phyloP scores from a whole-genome alignment of 2,113 vertebrate genomes.

The Cercopithecus mona region DNA sequence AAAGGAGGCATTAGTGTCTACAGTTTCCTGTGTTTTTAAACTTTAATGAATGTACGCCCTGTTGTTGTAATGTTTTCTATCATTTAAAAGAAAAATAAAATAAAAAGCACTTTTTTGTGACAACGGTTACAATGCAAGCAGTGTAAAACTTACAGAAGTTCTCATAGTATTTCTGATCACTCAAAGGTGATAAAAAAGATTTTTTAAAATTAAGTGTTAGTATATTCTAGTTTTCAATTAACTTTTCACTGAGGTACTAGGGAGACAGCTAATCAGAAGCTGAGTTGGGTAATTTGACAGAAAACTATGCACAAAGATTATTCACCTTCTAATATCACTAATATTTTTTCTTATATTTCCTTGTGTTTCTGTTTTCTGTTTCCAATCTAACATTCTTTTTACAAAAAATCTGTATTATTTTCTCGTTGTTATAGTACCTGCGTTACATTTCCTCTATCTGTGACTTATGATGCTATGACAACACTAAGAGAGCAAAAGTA shows the following conservation, averaged over 20 bases:
- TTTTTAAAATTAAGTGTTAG: not conserved
- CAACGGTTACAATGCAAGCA: not conserved
- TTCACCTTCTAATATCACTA: not conserved
- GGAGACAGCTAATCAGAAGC: not conserved
- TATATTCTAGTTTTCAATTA: not conserved
- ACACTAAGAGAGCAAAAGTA: not conserved
- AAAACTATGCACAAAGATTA: not conserved
- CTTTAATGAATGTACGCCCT: conserved; percentile 66
- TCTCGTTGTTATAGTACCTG: not conserved
- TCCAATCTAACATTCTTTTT: not conserved
- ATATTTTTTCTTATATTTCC: not conserved
- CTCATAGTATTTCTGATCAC: not conserved
- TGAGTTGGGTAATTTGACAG: not conserved
- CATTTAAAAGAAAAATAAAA: not conserved
- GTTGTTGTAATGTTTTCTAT: not conserved
- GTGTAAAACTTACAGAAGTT: not conserved
- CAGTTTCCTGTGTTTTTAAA: conserved; percentile 77
- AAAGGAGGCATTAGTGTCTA: conserved; percentile 71
- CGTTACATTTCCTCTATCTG: not conserved
- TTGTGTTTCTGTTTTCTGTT: not conserved
- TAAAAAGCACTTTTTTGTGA: not conserved
- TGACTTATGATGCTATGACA: not conserved
- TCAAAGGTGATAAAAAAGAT: not conserved
- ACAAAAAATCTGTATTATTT: not conserved
- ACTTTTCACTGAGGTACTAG: not conserved